Conservation (phyloP, 2,888 invertebrate species). For the Oscheius myriophilus region DNA sequence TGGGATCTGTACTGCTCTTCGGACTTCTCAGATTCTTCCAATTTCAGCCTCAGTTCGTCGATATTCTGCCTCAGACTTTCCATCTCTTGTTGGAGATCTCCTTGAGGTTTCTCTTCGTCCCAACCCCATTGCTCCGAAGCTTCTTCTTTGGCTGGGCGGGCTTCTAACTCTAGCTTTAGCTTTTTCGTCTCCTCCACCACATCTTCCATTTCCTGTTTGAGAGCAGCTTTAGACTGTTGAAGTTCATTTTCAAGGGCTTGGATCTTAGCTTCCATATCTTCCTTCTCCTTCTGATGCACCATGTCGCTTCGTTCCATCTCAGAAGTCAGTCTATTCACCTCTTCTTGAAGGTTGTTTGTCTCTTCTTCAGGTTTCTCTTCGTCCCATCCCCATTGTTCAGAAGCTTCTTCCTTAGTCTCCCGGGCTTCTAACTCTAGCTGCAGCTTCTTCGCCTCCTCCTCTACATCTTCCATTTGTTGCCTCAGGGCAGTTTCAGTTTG, state of each 20-base stretch:
- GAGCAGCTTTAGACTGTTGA: background rate
- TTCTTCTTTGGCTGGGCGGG: background rate
- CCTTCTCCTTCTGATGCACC: background rate
- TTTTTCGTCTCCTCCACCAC: background rate
- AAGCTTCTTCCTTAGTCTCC: background rate
- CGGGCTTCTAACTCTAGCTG: background rate
- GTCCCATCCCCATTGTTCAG: background rate
- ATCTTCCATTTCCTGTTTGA: background rate
- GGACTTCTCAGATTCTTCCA: constrained; percentile 2
- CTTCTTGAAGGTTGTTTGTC: no score
- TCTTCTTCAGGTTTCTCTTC: background rate
- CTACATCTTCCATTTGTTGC: background rate
- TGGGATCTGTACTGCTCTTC: background rate
- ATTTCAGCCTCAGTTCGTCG: background rate
- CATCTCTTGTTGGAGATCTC: background rate
- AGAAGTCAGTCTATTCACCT: background rate
- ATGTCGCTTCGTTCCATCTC: background rate
- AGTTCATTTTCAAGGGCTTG: background rate
- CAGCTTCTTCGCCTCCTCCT: background rate
- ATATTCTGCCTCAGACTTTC: background rate
- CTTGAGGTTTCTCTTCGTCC: background rate
- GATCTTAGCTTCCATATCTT: background rate
- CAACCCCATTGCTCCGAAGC: background rate
- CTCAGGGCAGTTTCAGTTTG: background rate
- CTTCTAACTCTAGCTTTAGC: background rate